Conservation (phyloP, 1,140 invertebrate species). For the Caerostris extrusa region DNA sequence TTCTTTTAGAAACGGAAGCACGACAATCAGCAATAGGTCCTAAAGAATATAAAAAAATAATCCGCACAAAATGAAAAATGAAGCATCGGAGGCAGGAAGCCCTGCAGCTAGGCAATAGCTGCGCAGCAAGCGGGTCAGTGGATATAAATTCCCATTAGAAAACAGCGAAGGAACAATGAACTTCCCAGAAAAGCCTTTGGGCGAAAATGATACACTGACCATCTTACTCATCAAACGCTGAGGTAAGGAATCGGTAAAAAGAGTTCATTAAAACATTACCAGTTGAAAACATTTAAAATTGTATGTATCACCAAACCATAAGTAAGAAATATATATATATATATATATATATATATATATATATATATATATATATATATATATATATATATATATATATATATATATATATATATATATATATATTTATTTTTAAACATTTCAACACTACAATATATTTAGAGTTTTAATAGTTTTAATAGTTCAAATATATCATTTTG, state of each 20-base stretch:
- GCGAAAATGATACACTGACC: background rate
- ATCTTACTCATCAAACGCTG: background rate
- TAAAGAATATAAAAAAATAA: background rate
- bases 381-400: no score
- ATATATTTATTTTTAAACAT: no score
- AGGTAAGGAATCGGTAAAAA: background rate
- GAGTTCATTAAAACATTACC: background rate
- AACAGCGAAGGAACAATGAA: conserved; percentile 57
- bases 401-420: no score
- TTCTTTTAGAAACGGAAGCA: background rate
- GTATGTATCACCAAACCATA: no score
- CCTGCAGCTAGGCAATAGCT: conserved; percentile 4
- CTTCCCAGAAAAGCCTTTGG: background rate
- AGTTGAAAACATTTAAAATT: no score
- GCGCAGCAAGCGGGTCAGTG: conserved; percentile 63
- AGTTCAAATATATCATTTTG: no score
- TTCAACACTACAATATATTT: no score
- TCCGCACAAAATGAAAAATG: conserved; percentile 8
- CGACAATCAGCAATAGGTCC: background rate
- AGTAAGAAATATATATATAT: no score
- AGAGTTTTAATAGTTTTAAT: no score
- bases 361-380: no score
- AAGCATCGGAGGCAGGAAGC: conserved; percentile 45
- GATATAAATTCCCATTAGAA: conserved; percentile 61
- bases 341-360: no score